These are phyloP conservation scores for Uloborus plumipes DNA, from an alignment of 2,888 invertebrate genomes.

Conservation along the genomic window DNA sequence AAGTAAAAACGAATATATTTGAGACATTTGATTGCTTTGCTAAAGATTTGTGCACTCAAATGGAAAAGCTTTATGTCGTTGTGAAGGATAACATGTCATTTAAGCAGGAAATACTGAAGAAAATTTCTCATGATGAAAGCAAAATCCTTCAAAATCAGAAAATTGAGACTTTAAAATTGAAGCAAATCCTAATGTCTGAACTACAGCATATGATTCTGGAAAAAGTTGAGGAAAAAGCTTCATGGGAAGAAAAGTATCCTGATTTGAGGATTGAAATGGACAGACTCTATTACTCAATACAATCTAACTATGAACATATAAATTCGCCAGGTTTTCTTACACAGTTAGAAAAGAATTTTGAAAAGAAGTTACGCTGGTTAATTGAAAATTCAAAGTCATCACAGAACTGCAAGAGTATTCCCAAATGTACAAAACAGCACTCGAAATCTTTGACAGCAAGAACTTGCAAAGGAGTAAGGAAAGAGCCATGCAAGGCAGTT, in stretches of 20 bases:
- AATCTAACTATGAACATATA: slow-evolving; percentile 11
- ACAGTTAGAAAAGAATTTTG: slow-evolving; percentile 23
- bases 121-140: not conserved
- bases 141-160: not conserved
- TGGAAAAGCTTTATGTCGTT: not conserved
- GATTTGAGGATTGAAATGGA: slow-evolving; percentile 14
- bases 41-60: too few relatives aligned
- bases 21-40: too few relatives aligned
- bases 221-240: not conserved
- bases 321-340: slow-evolving; percentile 11
- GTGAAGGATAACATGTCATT: slow-evolving; percentile 7
- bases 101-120: not conserved
- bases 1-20: too few relatives aligned
- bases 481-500: too few relatives aligned
- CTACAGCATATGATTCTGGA: slow-evolving; percentile 1
- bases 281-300: not conserved
- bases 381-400: not conserved
- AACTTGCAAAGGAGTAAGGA: too few relatives aligned
- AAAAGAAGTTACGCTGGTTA: slow-evolving; percentile 1
- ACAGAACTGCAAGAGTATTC: too few relatives aligned
- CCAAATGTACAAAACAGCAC: too few relatives aligned
- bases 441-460: too few relatives aligned
- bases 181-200: slow-evolving; percentile 4
- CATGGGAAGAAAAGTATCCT: slow-evolving; percentile 8
- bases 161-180: not conserved